Evolutionary conservation across 92 coral and sea anemone species (phyloP).

Genomic region (Heteractis magnifica): DNA sequence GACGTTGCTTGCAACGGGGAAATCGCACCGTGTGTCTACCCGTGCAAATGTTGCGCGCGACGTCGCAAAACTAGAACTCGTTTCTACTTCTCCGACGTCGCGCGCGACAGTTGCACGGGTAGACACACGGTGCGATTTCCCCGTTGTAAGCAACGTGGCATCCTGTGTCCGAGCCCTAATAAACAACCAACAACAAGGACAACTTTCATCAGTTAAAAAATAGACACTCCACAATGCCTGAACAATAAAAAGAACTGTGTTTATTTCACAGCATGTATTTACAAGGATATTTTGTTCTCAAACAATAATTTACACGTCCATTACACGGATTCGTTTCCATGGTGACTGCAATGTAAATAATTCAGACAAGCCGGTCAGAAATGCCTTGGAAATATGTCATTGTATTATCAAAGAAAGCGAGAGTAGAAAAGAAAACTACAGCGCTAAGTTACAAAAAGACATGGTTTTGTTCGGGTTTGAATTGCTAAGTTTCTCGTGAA

Average conservation of each 20-base stretch:
- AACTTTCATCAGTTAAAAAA: too few species aligned
- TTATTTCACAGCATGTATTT: conserved; percentile 25
- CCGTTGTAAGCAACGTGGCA: too few species aligned
- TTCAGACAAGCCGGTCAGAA: background rate
- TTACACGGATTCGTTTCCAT: background rate
- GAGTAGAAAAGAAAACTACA: background rate
- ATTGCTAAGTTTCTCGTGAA: background rate
- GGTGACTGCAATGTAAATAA: conserved; percentile 2
- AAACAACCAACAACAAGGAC: too few species aligned
- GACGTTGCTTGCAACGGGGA: too few species aligned
- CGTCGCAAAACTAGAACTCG: too few species aligned
- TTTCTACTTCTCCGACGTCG: too few species aligned
- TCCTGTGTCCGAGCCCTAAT: too few species aligned
- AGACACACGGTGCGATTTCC: too few species aligned
- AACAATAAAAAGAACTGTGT: conserved; percentile 3
- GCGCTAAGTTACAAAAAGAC: background rate
- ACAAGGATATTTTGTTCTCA: conserved; percentile 21
- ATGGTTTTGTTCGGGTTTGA: background rate
- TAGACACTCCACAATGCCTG: background rate
- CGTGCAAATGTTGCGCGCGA: too few species aligned
- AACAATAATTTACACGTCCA: conserved; percentile 23
- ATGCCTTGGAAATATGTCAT: background rate
- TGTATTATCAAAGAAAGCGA: background rate
- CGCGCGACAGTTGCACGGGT: too few species aligned
- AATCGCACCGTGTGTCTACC: too few species aligned